Evolutionary conservation across 1,140 invertebrate species (phyloP), one percentile per base, ranked within the genome.

Genomic region (Amphibalanus amphitrite): DNA sequence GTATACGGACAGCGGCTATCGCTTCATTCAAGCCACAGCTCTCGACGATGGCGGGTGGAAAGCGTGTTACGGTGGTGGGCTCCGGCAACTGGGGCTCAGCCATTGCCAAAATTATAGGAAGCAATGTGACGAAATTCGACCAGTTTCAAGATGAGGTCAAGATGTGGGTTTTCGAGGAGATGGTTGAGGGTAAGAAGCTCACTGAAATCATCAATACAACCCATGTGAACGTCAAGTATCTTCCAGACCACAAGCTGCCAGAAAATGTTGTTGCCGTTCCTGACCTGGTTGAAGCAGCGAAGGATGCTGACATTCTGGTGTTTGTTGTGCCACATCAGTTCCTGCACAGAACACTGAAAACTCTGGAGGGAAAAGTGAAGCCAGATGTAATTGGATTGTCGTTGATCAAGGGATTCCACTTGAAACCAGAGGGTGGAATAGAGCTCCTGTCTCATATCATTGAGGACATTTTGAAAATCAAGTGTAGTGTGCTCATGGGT

Each of bases 281-380:
- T 6, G 94, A 98, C 82, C 85, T 97, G 23, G 84, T 91, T 20
- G 90, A 97, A 72, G 89, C 94, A 72, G 91, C 90, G 0, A 88
- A 90, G 77, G 90, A 94, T 79, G 93, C 95, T 3, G 96, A 99
- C 82, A 89, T 98, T 76, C 83, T 98, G 10, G 90, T 99, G 71
- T 98, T 98, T 80, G 96, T 99, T 25, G 85, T 99, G 13, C 97
- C 97, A 26, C 97, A 99, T 85, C 96, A 99, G 82, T 98, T 98
- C 81, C 91, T 98, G 64, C 88, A 88, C 69, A 65, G 26, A 23
- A 23, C 26, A 23, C 26, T 65, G 64, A 23, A 65, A 65, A 26
- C 20, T 25, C 80, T 98, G 29, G 83, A 90, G 70, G 93, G 91
- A 38, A 92, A 93, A 79, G 89, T 98, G 40, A 98, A 98, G 79